A percentile compares a stretch with the other conserved stretches of the same genome.
These are phyloP conservation scores for Manis crassicaudata DNA, from an alignment of 2,797 vertebrate species.

Conservation along the genomic window DNA sequence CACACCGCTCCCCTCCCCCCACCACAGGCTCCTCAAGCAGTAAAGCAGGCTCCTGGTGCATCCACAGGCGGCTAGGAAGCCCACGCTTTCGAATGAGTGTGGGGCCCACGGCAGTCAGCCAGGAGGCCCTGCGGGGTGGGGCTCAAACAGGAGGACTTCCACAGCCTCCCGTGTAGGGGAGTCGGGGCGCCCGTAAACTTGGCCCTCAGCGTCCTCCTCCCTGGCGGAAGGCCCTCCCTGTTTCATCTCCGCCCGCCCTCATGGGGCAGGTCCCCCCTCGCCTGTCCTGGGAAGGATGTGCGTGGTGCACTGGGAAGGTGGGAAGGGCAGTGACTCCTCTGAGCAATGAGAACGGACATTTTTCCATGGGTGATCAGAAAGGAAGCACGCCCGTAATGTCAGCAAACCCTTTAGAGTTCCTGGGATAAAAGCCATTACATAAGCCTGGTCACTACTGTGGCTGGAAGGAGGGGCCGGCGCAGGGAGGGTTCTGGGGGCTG, in stretches of 20 bases:
- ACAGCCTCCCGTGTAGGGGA: rapidly evolving
- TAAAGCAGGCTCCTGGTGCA: not conserved
- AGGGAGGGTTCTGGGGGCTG: not conserved
- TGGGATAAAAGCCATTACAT: not conserved
- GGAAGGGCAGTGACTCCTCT: not conserved
- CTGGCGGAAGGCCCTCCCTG: not conserved
- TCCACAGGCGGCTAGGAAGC: not conserved
- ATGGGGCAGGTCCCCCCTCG: not conserved
- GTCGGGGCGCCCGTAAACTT: not conserved
- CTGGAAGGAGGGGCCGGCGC: not conserved
- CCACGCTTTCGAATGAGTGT: not conserved
- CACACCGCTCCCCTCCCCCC: no score
- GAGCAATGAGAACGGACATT: not conserved
- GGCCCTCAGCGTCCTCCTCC: no score
- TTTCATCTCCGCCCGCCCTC: not conserved
- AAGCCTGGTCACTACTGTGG: not conserved
- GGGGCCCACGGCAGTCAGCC: not conserved
- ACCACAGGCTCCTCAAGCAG: no score
- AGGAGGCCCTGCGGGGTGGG: not conserved
- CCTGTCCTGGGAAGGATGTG: not conserved
- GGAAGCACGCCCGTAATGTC: not conserved
- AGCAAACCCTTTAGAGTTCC: not conserved
- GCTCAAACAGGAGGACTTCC: not conserved
- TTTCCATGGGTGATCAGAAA: not conserved
- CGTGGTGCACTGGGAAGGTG: not conserved